Base-by-base conservation (phyloP, 64 coral and sea anemone species). In the Montipora foliosa region DNA sequence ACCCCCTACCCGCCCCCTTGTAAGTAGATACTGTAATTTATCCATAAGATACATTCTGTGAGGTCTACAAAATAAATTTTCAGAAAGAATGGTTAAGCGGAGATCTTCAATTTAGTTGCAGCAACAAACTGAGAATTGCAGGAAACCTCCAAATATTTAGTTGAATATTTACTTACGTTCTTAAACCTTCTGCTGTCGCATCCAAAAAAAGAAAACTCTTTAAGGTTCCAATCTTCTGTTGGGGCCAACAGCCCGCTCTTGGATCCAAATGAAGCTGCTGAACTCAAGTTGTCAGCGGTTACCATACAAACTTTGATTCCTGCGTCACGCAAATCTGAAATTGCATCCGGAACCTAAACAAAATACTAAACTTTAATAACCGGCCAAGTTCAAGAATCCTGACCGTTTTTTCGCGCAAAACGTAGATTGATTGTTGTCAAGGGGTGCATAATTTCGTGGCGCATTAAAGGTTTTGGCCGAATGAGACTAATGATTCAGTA, bases 251-350 rank as follows among this genome's bases (percentile, higher is more conserved):
- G 61, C 46, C 92, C 92, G 15, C 60, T 68, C 25, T 88, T 93
- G n/a, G 64, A 79, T 47, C 83, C 92, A 29, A 93, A 88, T 72
- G 55, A 50, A 67, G 75, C 92, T 3, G 84, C 83, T 70, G 92
- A 78, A 74, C 87, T 85, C 20, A 93, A 47, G 51, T 87, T 93
- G 11, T 75, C 84, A n/a, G 84, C 92, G 0, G 84, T 93, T 2
- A 93, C 83, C 92, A 93, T 88, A 47, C 57, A 57, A 49, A 88
- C 78, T 47, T 80, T 60, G 12, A 93, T 49, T 44, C 92, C 92
- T 58, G 84, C 84, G 49, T 47, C 21, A 16, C 45, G 77, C 29
- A 79, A 70, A 19, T 52, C 67, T 61, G 24, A 72, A 44, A 93
- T 88, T 17, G 92, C 92, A 80, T 88, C 75, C 57, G 92, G 48